Base-by-base conservation (phyloP, 2,888 invertebrate genomes). In the Mythimna impura region DNA sequence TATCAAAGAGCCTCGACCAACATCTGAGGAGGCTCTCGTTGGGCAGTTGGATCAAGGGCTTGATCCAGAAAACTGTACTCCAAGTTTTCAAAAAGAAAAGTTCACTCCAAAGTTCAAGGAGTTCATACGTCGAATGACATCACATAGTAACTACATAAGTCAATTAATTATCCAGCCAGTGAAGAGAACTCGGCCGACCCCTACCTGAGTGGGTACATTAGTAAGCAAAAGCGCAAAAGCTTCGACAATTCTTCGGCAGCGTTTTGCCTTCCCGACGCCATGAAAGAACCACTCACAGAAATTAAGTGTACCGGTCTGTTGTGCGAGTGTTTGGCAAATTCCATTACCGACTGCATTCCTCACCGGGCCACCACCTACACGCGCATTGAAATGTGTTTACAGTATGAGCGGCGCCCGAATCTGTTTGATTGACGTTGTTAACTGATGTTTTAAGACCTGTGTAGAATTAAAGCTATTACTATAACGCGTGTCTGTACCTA, bases 231-330 rank as follows among this genome's bases (percentile, higher is more conserved):
- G 73, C 22, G 52, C 34, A 10, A 55, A 75, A 34, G 43, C 60
- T 50, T 47, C 25, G 25, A 34, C 14, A 71, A 30, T 74, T 71
- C 52, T 52, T 70, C 14, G 22, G 17, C n/a, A 47, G 47, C 25
- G 43, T 40, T 60, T 12, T 36, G 52, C 43, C 12, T 61, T 30
- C 5, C 52, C 9, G 47, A 22, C 25, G 6, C 12, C 40, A 9
- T 80, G 61, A 55, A 55, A 74, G 66, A 74, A 43, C 61, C 74
- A 73, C 74, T 80, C 61, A 73, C 40, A 65, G 55, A n/a, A 22
- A 74, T 75, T 52, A 62, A 65, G 40, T 55, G 74, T 25, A 22
- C 9, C 40, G 10, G 9, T 30, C 22, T 61, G 73, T 75, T 62
- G 71, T 47, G 61, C 9, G 61, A 50, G 30, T 57, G 54, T 50